Evolutionary conservation across 1,140 invertebrate species (phyloP).

Genomic region (Drosophila trapezifrons): DNA sequence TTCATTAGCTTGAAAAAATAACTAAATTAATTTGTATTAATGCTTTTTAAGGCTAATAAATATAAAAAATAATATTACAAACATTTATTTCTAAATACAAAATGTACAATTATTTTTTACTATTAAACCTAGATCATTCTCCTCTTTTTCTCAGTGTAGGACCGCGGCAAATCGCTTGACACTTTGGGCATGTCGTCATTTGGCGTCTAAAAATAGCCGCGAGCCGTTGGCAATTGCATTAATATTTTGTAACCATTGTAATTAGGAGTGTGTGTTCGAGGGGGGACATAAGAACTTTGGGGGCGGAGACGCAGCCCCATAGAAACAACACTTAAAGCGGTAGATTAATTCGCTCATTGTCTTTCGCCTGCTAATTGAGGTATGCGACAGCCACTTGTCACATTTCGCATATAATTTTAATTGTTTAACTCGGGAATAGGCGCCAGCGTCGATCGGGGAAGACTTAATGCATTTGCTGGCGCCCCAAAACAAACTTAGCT

Average conservation of each 20-base stretch:
- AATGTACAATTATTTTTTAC: no score
- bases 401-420: slow-evolving; percentile 79
- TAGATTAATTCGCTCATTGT: slow-evolving; percentile 20
- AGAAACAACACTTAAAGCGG: slow-evolving; percentile 17
- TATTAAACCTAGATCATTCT: neutral
- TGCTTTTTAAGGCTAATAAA: no score
- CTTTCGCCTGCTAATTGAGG: slow-evolving; percentile 73
- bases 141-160: slow-evolving; percentile 10
- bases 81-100: no score
- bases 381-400: slow-evolving; percentile 79
- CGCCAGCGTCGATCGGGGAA: slow-evolving; percentile 53
- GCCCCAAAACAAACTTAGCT: slow-evolving; percentile 59
- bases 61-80: no score
- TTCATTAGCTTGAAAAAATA: no score
- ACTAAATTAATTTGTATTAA: no score
- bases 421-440: slow-evolving; percentile 73
- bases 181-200: slow-evolving; percentile 70
- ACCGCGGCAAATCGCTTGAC: slow-evolving; percentile 30
- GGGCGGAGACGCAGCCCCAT: neutral
- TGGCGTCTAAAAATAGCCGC: slow-evolving; percentile 64
- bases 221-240: slow-evolving; percentile 51
- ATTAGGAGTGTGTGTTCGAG: slow-evolving; percentile 49
- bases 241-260: slow-evolving; percentile 62
- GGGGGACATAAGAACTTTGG: no score
- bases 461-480: slow-evolving; percentile 76